These are phyloP conservation scores for Pandemis corylana DNA, from an alignment of 2,888 invertebrate genomes.

Conservation along the genomic window DNA sequence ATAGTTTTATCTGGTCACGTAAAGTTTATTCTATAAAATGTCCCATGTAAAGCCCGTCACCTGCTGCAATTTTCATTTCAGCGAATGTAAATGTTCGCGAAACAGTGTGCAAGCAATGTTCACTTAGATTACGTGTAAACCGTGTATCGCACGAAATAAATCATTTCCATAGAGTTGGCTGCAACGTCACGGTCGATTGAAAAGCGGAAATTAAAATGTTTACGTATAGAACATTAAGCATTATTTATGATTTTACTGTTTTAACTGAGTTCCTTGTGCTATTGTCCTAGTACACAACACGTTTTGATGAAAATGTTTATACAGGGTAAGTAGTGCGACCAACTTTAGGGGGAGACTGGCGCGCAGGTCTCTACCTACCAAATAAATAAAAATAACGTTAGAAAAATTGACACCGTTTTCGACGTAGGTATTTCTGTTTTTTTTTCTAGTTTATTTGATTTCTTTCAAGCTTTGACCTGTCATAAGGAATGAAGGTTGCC, in stretches of 20 bases:
- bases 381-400: too few species aligned
- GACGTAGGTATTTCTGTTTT: too few species aligned
- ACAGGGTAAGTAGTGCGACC: too few species aligned
- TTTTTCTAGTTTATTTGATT: too few species aligned
- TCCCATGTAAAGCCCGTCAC: constrained; percentile 2
- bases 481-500: too few species aligned
- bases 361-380: too few species aligned
- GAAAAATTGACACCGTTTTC: too few species aligned
- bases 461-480: too few species aligned
- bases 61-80: constrained; percentile 21
- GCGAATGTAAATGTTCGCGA: constrained; percentile 18
- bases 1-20: background rate
- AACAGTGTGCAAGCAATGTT: constrained; percentile 28
- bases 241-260: constrained; percentile 59
- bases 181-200: constrained; percentile 50
- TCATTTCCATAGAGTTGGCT: constrained; percentile 51
- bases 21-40: background rate
- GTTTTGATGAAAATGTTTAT: background rate
- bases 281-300: background rate
- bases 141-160: constrained; percentile 49
- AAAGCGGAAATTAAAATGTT: constrained; percentile 70
- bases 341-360: too few species aligned
- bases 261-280: constrained; percentile 33
- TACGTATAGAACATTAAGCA: constrained; percentile 65
- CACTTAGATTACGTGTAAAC: constrained; percentile 36